Percentiles rank a stretch among this genome's conserved stretches.
Evolutionary conservation across 2,888 invertebrate genomes (phyloP).

Genomic region (Minunthozetes semirufus): DNA sequence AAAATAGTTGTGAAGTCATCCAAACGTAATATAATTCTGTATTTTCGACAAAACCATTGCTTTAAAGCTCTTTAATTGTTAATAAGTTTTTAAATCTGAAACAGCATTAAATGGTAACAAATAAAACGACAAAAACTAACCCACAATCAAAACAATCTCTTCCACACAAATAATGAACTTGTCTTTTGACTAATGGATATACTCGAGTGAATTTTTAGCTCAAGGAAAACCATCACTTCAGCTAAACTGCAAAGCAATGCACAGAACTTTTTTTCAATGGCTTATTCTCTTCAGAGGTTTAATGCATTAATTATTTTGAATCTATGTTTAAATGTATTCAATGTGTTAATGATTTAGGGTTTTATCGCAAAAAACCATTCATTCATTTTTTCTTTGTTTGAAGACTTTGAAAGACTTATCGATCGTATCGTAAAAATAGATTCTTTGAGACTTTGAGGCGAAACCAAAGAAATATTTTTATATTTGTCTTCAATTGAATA

Average conservation of each 20-base stretch:
- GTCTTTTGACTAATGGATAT: conserved; percentile 9
- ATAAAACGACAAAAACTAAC: background rate
- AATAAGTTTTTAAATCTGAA: background rate
- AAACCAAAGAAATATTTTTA: too few relatives aligned
- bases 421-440: too few relatives aligned
- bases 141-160: conserved; percentile 27
- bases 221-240: conserved; percentile 27
- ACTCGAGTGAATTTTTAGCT: conserved; percentile 10
- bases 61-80: too few relatives aligned
- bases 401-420: too few relatives aligned
- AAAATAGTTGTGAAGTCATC: conserved; percentile 12
- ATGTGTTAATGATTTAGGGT: too few relatives aligned
- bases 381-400: too few relatives aligned
- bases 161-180: conserved; percentile 26
- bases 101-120: background rate
- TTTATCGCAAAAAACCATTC: too few relatives aligned
- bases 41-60: background rate
- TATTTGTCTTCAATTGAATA: too few relatives aligned
- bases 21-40: background rate
- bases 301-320: background rate
- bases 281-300: background rate
- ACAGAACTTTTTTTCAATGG: background rate
- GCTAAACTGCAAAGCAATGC: too few relatives aligned
- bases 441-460: too few relatives aligned
- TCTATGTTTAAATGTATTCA: too few relatives aligned